Evolutionary conservation across 2,888 invertebrate species (phyloP).

Genomic region (Perdita meconis): DNA sequence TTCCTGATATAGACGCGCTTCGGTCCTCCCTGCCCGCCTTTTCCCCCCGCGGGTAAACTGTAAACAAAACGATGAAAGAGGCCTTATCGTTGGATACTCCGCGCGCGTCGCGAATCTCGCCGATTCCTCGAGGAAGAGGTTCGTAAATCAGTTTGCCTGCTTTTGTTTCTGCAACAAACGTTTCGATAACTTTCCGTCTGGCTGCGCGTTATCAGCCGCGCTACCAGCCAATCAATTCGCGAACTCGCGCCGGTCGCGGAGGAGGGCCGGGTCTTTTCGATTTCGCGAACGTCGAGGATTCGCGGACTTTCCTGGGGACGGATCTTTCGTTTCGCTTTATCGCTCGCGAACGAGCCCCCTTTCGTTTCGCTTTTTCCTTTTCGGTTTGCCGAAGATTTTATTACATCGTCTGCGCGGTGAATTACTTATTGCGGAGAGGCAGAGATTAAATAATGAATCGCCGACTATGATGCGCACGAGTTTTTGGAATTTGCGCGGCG

Average conservation of each 20-base stretch:
- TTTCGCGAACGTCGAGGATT: too few relatives aligned
- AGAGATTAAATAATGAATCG: too few relatives aligned
- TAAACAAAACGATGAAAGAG: slow-evolving; percentile 32
- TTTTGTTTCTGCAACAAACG: slow-evolving; percentile 39
- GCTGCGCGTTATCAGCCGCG: slow-evolving; percentile 25
- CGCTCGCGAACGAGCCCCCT: too few relatives aligned
- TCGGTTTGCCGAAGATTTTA: too few relatives aligned
- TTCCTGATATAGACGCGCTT: slow-evolving; percentile 20
- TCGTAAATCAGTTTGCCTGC: slow-evolving; percentile 35
- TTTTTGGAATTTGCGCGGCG: too few relatives aligned
- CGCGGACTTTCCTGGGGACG: too few relatives aligned
- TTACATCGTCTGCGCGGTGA: too few relatives aligned
- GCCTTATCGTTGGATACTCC: slow-evolving; percentile 32
- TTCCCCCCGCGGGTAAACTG: slow-evolving; percentile 5
- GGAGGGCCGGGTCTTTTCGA: slow-evolving; percentile 22
- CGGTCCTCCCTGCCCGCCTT: too few relatives aligned
- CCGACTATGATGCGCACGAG: too few relatives aligned
- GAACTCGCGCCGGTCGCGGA: background rate
- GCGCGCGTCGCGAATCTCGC: background rate
- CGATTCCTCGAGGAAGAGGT: slow-evolving; percentile 31
- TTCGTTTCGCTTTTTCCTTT: too few relatives aligned
- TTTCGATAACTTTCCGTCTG: slow-evolving; percentile 40
- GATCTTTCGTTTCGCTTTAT: too few relatives aligned
- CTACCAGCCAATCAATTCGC: slow-evolving; percentile 45
- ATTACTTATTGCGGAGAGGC: too few relatives aligned